A percentile compares a stretch with the other conserved stretches of the same genome.
Conservation (phyloP, 2,888 invertebrate genomes). For the Sphinx pinastri region DNA sequence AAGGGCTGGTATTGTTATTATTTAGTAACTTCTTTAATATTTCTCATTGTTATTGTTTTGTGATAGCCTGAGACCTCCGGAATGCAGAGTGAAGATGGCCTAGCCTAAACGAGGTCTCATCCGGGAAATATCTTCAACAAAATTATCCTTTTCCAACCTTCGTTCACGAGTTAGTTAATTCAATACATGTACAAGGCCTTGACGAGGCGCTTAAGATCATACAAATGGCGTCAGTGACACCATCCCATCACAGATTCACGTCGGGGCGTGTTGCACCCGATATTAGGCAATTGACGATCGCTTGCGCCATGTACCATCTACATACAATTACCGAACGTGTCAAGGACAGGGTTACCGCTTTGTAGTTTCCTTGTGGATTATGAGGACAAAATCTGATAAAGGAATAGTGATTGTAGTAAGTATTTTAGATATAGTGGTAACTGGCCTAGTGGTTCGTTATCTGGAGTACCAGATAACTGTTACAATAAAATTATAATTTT, state of each 20-base stretch:
- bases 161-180: constrained; percentile 28
- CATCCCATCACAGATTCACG: constrained; percentile 62
- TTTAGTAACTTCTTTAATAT: too few relatives aligned
- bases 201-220: constrained; percentile 35
- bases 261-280: constrained; percentile 45
- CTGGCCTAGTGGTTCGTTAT: too few relatives aligned
- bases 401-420: too few relatives aligned
- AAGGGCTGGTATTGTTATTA: too few relatives aligned
- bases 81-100: neutral
- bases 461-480: too few relatives aligned
- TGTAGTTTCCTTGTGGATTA: neutral
- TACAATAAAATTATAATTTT: too few relatives aligned
- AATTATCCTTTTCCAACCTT: constrained; percentile 11
- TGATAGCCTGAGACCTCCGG: too few relatives aligned
- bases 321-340: constrained; percentile 26
- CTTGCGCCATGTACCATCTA: constrained; percentile 25
- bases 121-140: neutral
- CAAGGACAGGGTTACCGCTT: constrained; percentile 22
- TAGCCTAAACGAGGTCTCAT: neutral
- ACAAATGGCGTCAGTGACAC: constrained; percentile 53
- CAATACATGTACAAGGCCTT: constrained; percentile 59
- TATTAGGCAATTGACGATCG: constrained; percentile 29
- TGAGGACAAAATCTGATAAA: neutral
- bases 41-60: too few relatives aligned
- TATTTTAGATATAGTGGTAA: too few relatives aligned